Evolutionary conservation across 2,113 vertebrate genomes (phyloP).

Genomic region (Okapia johnstoni): DNA sequence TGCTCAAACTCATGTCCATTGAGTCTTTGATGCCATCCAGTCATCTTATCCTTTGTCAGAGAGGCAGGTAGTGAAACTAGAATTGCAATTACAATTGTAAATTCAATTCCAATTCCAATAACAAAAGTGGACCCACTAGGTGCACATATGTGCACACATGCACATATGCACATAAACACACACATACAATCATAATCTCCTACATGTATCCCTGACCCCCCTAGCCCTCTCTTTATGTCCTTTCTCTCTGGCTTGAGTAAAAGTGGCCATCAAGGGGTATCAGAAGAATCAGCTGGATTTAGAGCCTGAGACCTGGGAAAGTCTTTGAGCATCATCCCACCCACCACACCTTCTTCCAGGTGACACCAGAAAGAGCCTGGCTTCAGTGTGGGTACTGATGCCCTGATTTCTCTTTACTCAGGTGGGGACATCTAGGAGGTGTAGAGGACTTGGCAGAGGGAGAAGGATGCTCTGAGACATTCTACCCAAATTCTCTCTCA

Average conservation of each 20-base stretch:
- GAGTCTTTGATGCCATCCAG: too few species aligned
- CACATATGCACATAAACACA: accelerated
- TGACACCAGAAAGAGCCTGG: background rate
- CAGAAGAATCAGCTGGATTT: background rate
- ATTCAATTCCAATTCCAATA: too few species aligned
- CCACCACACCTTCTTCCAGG: background rate
- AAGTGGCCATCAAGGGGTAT: background rate
- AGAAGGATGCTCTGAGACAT: background rate
- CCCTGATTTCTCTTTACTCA: background rate
- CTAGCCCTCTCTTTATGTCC: background rate
- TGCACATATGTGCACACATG: background rate
- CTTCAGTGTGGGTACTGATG: background rate
- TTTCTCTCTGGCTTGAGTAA: background rate
- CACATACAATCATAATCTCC: background rate
- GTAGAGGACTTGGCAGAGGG: background rate
- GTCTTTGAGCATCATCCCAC: background rate
- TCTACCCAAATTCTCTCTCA: background rate
- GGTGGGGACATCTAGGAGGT: background rate
- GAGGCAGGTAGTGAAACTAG: background rate
- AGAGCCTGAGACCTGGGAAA: background rate
- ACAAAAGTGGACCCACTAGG: background rate
- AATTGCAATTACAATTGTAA: background rate
- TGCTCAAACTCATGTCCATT: too few species aligned
- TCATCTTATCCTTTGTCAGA: too few species aligned
- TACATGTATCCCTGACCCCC: background rate